Base-by-base conservation (phyloP, 2,797 vertebrate species). In the Channa striata region DNA sequence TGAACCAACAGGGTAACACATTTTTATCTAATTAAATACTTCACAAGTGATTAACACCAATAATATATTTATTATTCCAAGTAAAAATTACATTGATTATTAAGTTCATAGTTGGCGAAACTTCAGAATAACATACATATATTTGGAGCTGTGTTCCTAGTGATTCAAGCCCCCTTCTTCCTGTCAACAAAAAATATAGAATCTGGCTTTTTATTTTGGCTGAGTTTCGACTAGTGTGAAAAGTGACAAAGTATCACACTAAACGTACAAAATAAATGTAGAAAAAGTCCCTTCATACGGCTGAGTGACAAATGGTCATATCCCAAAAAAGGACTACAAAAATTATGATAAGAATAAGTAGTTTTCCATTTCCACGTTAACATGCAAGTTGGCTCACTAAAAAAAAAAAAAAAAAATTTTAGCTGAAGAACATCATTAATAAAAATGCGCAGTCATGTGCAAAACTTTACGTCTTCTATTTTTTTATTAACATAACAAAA, bases 251-350 rank as follows among this genome's bases (percentile, higher is more conserved):
- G 14, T 77, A 59, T 74, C 47, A 75, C 81, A 71, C 84, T 85
- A 78, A 47, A 42, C 3, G 64, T 88, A 87, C 47, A 90, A 90
- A 89, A 82, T 49, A 46, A 30, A 6, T 61, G 10, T 76, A 90
- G 87, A 76, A 65, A 33, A n/a, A 43, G 30, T 72, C 43, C 10
- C 58, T 83, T 74, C 57, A 54, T 33, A 5, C 53, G 47, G 42
- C 39, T 58, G 48, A 69, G 23, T 70, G 57, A 59, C 78, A 81
- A 74, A 74, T 63, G 33, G 53, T 23, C 17, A 13, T 42, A 34
- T 58, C 36, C 49, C 58, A 54, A 69, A 67, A 56, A 52, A 4
- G 74, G 42, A 17, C 53, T 10, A 4, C 13, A 16, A 56, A 61
- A 61, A 59, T 43, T 51, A n/a, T 53, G 19, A 52, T 30, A 30